phyloP scores from a whole-genome alignment of 2,113 vertebrate genomes.

The Origma solitaria region DNA sequence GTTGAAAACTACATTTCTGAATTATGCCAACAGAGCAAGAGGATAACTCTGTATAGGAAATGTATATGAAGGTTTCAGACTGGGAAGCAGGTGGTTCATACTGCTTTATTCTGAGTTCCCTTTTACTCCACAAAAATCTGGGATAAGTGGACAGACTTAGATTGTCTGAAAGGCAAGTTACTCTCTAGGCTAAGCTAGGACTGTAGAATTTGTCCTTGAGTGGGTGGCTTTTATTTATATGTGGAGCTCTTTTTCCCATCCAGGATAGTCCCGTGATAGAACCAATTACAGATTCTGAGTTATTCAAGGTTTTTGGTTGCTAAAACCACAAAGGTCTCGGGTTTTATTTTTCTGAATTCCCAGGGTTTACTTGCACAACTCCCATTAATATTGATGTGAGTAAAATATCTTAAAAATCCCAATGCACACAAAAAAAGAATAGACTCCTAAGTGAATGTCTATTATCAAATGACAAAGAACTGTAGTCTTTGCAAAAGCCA shows the following conservation, averaged over 20 bases:
- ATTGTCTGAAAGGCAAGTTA: not conserved
- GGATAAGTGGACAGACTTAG: not conserved
- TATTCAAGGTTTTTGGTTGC: not conserved
- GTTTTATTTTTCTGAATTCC: slow-evolving; percentile 13
- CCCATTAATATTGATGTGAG: slow-evolving; percentile 34
- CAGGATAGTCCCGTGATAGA: not conserved
- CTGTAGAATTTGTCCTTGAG: not conserved
- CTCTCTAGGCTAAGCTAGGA: not conserved
- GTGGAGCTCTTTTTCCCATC: not conserved
- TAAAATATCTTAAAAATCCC: slow-evolving; percentile 19
- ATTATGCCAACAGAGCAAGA: not conserved
- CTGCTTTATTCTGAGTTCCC: not conserved
- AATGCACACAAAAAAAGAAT: not conserved
- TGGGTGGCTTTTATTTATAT: not conserved
- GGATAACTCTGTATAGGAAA: not conserved
- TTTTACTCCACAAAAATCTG: not conserved
- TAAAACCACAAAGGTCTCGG: not conserved
- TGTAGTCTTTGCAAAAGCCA: slow-evolving; percentile 38
- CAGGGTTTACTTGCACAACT: slow-evolving; percentile 5
- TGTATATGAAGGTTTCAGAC: not conserved
- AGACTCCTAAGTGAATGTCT: slow-evolving; percentile 39
- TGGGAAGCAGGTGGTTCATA: not conserved
- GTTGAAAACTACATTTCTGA: not conserved
- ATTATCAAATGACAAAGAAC: slow-evolving; percentile 54
- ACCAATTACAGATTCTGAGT: not conserved